Evolutionary conservation across 2,888 invertebrate species (phyloP), one percentile per base, ranked within the genome.

Genomic region (Frankliniella fusca): DNA sequence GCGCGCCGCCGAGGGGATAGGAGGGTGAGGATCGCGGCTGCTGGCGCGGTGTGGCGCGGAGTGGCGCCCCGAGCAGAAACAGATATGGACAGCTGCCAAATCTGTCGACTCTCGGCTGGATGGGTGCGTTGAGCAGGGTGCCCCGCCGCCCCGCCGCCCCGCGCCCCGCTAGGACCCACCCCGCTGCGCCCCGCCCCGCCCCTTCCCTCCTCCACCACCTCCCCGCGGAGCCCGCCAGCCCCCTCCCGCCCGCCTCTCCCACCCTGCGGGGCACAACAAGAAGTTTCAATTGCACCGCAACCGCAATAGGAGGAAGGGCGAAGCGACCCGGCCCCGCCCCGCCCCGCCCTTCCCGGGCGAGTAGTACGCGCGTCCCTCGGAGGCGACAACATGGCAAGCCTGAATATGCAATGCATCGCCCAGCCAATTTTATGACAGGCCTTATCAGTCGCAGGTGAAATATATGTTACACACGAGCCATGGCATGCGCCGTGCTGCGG

Each of bases 251-350:
- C 38, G 3, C 5, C 38, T 38, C n/a, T 38, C 38, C 2, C 2
- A 38, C 38, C 38, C 38, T 38, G 38, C n/a, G n/a, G n/a, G 38
- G 38, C 38, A 38, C 38, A 61, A 61, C 70, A 76, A 27, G 70
- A 76, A 76, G 70, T 76, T 76, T 76, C 70, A 76, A 76, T 76
- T 76, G 70, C 27, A 70, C 70, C 61, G 61, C 61, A 61, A 61
- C n/a, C 18, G 20, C 20, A 61, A 8, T 18, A 7, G 61, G 61
- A 7, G 61, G 61, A 7, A 18, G 1, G 61, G 54, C 54, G 65
- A 20, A 70, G 70, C 23, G 70, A 3, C 27, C 70, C 23, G 23
- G 8, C 70, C 70, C 12, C 70, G 70, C 70, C 23, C 70, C 12
- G 70, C 23, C 70, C 12, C 70, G 54, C 54, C 15, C 54, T 9